Base-by-base conservation (phyloP, 2,888 invertebrate genomes). In the Lathronympha strigana region DNA sequence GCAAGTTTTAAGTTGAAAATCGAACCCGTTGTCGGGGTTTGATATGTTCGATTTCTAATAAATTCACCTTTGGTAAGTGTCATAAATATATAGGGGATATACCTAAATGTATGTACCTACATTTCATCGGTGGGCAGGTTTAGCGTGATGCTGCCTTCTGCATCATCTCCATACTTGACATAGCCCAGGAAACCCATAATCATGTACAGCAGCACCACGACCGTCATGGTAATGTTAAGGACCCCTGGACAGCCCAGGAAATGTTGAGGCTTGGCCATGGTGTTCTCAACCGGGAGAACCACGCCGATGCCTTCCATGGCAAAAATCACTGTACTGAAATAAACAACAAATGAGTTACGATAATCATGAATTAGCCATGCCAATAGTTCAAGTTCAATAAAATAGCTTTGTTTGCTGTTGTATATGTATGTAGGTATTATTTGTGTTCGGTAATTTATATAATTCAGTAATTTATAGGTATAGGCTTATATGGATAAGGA, bases 221-320 rank as follows among this genome's bases (percentile, higher is more conserved):
- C 94, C 0, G 93, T 84, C 97, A 98, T 98, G 0, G 97, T 97
- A 2, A 95, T 93, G 76, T 98, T 98, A 0, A 99, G 90, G 0
- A 98, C 97, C 6, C 98, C 97, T 0, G 95, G 96, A 70, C 95
- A 95, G 36, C 95, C 94, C 60, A 98, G 93, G 79, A 97, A 97
- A 69, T 96, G 95, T 67, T 95, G 93, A 0, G 97, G 97, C 62
- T 95, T 95, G 61, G 93, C 93, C 98, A 99, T 98, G 4, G 95
- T 95, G 81, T 98, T 98, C 84, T 98, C 98, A 60, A 99, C 95
- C 0, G 98, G 98, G 82, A 99, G 93, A 1, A 98, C 96, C 61
- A 96, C 96, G 62, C 97, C 97, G 72, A 99, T 98, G 51, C 97
- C 98, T 90, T 99, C 99, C 94, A 99, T 98, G 13, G 99, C 98